Percentiles rank a stretch among this genome's conserved stretches.
phyloP scores from a whole-genome alignment of 1,140 invertebrate genomes.

The Atta cephalotes region DNA sequence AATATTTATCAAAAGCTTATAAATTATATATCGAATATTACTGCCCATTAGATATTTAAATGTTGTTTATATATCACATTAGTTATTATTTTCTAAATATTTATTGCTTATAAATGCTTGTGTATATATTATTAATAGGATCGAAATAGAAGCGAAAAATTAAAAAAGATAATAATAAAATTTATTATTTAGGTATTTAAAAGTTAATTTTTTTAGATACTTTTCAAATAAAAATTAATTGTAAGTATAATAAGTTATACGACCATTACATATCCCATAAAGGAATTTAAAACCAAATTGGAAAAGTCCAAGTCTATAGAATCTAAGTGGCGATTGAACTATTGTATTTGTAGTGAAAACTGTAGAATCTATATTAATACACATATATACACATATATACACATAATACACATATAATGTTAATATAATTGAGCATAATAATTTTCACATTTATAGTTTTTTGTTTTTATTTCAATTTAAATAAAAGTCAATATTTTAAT shows the following conservation, averaged over 20 bases:
- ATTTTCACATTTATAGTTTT: background rate
- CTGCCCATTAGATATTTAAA: background rate
- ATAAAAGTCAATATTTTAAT: conserved; percentile 2
- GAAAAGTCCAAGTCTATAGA: conserved; percentile 16
- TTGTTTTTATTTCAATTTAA: background rate
- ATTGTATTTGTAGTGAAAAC: conserved; percentile 9
- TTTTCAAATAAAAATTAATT: background rate
- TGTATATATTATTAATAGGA: conserved; percentile 15
- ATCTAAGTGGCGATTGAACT: background rate
- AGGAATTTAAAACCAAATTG: conserved; percentile 35
- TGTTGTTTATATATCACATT: background rate
- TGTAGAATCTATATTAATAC: conserved; percentile 38
- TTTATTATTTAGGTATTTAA: background rate
- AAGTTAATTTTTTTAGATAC: background rate
- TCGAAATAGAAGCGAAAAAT: background rate
- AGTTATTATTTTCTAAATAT: background rate
- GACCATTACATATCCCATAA: background rate
- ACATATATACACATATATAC: too few species aligned
- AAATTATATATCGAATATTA: background rate
- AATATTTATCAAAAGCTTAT: background rate
- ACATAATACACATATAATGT: background rate
- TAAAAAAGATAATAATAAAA: conserved; percentile 20
- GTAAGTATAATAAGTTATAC: background rate
- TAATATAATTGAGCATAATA: background rate
- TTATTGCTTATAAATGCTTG: background rate